Conservation (phyloP, 1,140 invertebrate species). For the Bathynomus jamesi region DNA sequence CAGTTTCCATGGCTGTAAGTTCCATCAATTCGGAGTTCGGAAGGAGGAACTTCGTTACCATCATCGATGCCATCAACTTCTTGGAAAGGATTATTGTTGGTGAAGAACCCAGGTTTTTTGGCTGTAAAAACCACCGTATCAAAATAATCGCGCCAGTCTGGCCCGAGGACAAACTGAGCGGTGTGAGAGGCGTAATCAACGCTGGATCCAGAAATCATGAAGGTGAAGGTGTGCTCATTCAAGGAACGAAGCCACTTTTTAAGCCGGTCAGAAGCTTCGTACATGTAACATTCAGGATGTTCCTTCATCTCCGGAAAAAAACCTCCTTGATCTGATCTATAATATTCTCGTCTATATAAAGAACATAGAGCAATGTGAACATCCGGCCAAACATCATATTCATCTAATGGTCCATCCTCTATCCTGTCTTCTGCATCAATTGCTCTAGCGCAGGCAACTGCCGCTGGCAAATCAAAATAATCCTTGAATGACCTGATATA, state of each 20-base stretch:
- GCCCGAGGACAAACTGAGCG: constrained; percentile 56
- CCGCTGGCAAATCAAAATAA: constrained; percentile 64
- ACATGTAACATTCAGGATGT: constrained; percentile 56
- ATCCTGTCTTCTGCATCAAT: constrained; percentile 59
- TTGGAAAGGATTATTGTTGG: constrained; percentile 53
- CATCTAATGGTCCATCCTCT: constrained; percentile 40
- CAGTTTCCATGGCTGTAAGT: constrained; percentile 42
- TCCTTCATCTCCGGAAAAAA: constrained; percentile 57
- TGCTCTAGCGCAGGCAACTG: constrained; percentile 60
- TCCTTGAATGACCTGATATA: constrained; percentile 62
- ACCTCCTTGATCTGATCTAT: constrained; percentile 49
- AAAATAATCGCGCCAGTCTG: constrained; percentile 63
- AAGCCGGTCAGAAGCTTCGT: constrained; percentile 50
- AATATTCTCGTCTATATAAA: constrained; percentile 57
- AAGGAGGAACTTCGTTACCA: constrained; percentile 19
- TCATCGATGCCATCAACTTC: constrained; percentile 41
- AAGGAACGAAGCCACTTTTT: constrained; percentile 57
- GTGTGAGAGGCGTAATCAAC: constrained; percentile 62
- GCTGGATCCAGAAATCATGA: constrained; percentile 68
- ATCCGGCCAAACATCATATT: constrained; percentile 60
- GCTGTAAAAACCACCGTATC: constrained; percentile 63
- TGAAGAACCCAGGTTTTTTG: constrained; percentile 70
- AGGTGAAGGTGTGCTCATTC: constrained; percentile 52
- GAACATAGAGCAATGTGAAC: constrained; percentile 53
- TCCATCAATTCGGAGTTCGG: constrained; percentile 22